Evolutionary conservation across 1,140 invertebrate species (phyloP).

Genomic region (Drosophila gunungcola): DNA sequence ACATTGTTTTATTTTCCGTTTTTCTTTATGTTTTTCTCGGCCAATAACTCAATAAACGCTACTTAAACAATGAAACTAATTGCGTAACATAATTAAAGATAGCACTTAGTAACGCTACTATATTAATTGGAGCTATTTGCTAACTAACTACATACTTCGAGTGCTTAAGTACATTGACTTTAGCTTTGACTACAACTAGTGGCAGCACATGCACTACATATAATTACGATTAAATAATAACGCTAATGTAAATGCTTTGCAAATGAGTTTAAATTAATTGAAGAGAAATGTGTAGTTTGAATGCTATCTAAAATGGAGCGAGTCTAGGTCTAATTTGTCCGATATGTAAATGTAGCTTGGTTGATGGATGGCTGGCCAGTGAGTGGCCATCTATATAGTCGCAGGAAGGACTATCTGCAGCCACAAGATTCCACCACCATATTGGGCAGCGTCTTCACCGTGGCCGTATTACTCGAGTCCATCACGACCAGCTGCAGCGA

Average conservation of each 20-base stretch:
- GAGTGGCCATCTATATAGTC: background rate
- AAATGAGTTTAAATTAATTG: conserved; percentile 69
- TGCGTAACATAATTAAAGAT: conserved; percentile 15
- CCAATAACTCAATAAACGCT: conserved; percentile 10
- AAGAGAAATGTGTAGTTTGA: conserved; percentile 29
- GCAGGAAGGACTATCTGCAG: conserved; percentile 88
- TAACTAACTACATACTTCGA: conserved; percentile 62
- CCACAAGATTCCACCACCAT: conserved; percentile 94
- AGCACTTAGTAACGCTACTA: conserved; percentile 21
- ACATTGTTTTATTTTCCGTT: conserved; percentile 26
- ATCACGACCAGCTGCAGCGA: conserved; percentile 90
- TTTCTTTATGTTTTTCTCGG: conserved; percentile 8
- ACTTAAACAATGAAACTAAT: conserved; percentile 32
- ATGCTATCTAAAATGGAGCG: conserved; percentile 25
- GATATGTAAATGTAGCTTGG: conserved; percentile 29
- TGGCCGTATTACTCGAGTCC: conserved; percentile 90
- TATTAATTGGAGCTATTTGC: conserved; percentile 52
- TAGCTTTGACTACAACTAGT: conserved; percentile 61
- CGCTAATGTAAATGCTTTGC: conserved; percentile 57
- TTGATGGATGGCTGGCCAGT: background rate
- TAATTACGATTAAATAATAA: conserved; percentile 42
- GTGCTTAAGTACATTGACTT: conserved; percentile 69
- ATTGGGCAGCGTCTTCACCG: conserved; percentile 91
- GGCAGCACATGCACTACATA: conserved; percentile 57
- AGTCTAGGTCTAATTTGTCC: conserved; percentile 64